Base-by-base conservation (phyloP, 2,888 invertebrate species). In the Pristionchus entomophagus region DNA sequence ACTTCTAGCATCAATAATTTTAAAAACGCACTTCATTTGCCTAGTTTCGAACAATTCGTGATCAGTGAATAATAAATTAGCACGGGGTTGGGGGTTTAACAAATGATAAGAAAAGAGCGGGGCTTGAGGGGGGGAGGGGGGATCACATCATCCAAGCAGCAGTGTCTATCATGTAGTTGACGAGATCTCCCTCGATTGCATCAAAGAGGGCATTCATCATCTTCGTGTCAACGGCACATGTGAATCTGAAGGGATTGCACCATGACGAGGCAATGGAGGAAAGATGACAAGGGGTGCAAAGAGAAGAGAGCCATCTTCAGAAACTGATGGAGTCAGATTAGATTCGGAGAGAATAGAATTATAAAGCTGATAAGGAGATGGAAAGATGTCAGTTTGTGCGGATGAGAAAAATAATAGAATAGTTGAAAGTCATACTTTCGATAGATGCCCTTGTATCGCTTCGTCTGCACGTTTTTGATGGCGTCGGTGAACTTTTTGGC, bases 151-250 rank as follows among this genome's bases (percentile, higher is more conserved):
- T 82, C 82, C 82, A 82, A 35, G 32, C 29, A 19, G 82, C 83
- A 6, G 83, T 84, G 32, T 84, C 83, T 6, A 84, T 62, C 65
- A 29, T 53, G n/a, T 84, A 78, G 73, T 87, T 69, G 35, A 91
- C 88, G 26, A 91, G 88, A n/a, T 92, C 91, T 35, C 89, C 87
- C 49, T 91, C 89, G 17, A 92, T 90, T 0, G 92, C 91, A 53
- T 88, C 89, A 85, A 92, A 92, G 22, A 92, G 89, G 4, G 89
- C 88, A 38, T 89, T 89, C 92, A 92, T 92, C 86, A 92, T 87
- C 73, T 91, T 89, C 17, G 89, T 90, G 87, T 92, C 92, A 1
- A 91, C 89, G 5, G 92, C 92, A 51, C 92, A 91, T 19, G 92
- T 92, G 85, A 88, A 92, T 62, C 91, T 91, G 83, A 80, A 45